Evolutionary conservation across 2,888 invertebrate species (phyloP), one percentile per base, ranked within the genome.

Genomic region (Agrotis clavis): DNA sequence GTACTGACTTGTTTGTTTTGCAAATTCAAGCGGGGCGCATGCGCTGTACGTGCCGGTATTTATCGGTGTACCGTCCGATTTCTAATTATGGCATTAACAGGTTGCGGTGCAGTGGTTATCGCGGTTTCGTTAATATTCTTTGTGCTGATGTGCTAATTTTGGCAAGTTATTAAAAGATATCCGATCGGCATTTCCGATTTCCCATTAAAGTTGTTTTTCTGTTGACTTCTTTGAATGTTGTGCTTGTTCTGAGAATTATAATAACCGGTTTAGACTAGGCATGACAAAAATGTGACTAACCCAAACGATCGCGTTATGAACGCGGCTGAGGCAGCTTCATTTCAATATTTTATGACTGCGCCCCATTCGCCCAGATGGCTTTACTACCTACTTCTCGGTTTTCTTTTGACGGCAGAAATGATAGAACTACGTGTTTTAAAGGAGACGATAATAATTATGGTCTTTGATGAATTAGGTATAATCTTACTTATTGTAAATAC

Each of bases 31-130:
- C 82, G 78, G 78, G 71, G 85, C 91, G 90, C 90, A 90, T 90
- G 91, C 89, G 91, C 84, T 72, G 79, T 87, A 87, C 86, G 87
- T 86, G 86, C 74, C 66, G 87, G 85, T 81, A 87, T 89, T 87
- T 88, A 84, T 84, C 81, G 82, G 67, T 77, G 78, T 79, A 82
- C 79, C 80, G 83, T 77, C 82, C 80, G 89, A 89, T 90, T 90
- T 90, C 89, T 90, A 90, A 90, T 89, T 87, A 89, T 83, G 83
- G 82, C 79, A 83, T 83, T 89, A 80, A 77, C 77, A 74, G 74
- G 71, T 77, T 70, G 65, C 74, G 78, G 75, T 79, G 78, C 75
- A 77, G 77, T 78, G 79, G 71, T 75, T 81, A 77, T 84, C 67
- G 74, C 69, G 74, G 76, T 85, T 85, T 86, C 81, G 67, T 85